Evolutionary conservation across 2,888 invertebrate species (phyloP).

Genomic region (Lithodes maja): DNA sequence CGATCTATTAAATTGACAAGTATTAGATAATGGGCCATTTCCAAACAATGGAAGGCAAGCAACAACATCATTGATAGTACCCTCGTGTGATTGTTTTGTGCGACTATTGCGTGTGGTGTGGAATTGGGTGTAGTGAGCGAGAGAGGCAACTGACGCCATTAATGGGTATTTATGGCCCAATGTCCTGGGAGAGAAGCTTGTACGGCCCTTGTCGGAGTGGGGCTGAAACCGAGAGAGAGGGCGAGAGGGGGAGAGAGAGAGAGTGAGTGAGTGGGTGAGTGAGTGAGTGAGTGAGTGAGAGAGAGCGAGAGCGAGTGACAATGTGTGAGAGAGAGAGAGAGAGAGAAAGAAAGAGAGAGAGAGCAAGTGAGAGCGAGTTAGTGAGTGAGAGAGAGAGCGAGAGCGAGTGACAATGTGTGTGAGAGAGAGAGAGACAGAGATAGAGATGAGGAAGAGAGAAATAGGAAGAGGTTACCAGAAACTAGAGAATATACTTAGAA

Average conservation of each 20-base stretch:
- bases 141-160: conserved; percentile 18
- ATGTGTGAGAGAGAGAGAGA: not conserved
- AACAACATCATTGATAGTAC: not conserved
- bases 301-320: not conserved
- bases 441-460: not conserved
- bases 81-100: conserved; percentile 15
- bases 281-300: not conserved
- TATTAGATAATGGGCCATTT: too few species aligned
- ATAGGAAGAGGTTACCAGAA: not conserved
- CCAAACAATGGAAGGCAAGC: too few species aligned
- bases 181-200: conserved; percentile 14
- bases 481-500: too few species aligned
- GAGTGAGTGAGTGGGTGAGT: not conserved
- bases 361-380: not conserved
- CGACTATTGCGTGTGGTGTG: conserved; percentile 35
- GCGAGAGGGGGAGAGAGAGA: not conserved
- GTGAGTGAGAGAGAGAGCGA: not conserved
- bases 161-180: conserved; percentile 35
- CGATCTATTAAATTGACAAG: too few species aligned
- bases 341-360: not conserved
- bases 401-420: not conserved
- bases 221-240: not conserved
- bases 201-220: conserved; percentile 5
- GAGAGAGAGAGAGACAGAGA: not conserved
- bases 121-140: conserved; percentile 43